phyloP scores from a whole-genome alignment of 2,797 vertebrate genomes.

The Cephalopachus bancanus region DNA sequence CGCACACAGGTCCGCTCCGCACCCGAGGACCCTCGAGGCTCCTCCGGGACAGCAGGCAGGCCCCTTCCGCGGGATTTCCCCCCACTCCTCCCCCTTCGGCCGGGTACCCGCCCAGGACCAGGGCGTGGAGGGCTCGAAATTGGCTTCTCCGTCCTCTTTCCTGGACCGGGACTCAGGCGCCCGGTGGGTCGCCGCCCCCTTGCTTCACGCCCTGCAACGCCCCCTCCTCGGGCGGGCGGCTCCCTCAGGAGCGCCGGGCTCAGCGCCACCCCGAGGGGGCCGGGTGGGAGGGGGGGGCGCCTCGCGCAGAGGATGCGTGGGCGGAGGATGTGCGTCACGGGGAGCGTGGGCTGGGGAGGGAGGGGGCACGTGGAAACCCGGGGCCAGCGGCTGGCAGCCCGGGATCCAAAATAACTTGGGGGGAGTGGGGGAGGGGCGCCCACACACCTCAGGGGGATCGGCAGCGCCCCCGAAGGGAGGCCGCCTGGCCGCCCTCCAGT shows the following conservation, averaged over 20 bases:
- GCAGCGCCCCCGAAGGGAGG: neutral
- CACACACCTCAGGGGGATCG: neutral
- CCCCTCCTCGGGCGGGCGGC: slow-evolving; percentile 8
- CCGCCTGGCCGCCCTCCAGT: neutral
- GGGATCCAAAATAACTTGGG: slow-evolving; percentile 84
- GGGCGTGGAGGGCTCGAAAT: neutral
- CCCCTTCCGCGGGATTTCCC: neutral
- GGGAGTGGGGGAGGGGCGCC: slow-evolving; percentile 49
- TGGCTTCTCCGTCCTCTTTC: neutral
- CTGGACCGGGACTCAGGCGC: neutral
- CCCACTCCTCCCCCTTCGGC: neutral
- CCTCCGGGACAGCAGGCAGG: neutral
- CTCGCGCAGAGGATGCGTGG: slow-evolving; percentile 83
- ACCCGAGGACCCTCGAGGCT: neutral
- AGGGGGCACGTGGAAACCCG: slow-evolving; percentile 85
- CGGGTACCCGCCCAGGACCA: neutral
- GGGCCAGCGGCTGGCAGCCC: slow-evolving; percentile 83
- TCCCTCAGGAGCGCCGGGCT: slow-evolving; percentile 53
- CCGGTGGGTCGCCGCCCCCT: neutral
- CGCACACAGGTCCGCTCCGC: neutral
- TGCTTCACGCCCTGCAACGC: neutral
- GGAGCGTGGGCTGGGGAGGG: slow-evolving; percentile 84
- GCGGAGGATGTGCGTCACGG: slow-evolving; percentile 89
- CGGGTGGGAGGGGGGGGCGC: slow-evolving; percentile 77
- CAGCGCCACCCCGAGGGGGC: slow-evolving; percentile 63